Conservation (phyloP, 2,113 vertebrate species). For the Phoenicopterus ruber region DNA sequence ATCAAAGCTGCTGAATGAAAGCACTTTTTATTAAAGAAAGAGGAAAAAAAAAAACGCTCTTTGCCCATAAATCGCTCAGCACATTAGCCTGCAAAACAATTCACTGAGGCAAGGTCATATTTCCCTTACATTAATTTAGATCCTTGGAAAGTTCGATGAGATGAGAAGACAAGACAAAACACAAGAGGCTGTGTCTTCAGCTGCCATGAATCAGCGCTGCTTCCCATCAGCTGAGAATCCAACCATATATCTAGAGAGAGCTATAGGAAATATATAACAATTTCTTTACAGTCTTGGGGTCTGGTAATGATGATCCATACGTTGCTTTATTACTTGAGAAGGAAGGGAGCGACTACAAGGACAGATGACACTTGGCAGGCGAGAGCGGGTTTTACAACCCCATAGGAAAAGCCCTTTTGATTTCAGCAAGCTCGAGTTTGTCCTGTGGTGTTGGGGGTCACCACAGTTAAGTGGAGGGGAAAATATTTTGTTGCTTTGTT, state of each 20-base stretch:
- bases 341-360: neutral
- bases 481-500: neutral
- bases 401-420: neutral
- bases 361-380: neutral
- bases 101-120: constrained; percentile 49
- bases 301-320: neutral
- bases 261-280: neutral
- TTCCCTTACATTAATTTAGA: constrained; percentile 48
- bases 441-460: neutral
- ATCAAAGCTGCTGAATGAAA: constrained; percentile 57
- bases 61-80: constrained; percentile 61
- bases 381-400: neutral
- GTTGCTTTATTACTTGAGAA: neutral
- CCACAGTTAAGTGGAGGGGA: neutral
- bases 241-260: neutral
- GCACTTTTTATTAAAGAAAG: constrained; percentile 61
- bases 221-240: constrained; percentile 22
- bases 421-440: neutral
- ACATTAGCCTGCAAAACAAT: constrained; percentile 52
- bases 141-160: constrained; percentile 49
- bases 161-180: constrained; percentile 39
- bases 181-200: neutral
- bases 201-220: neutral
- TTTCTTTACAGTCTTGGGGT: neutral
- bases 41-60: neutral